Base-by-base conservation (phyloP, 1,140 invertebrate genomes). In the Bombus pyrosoma region DNA sequence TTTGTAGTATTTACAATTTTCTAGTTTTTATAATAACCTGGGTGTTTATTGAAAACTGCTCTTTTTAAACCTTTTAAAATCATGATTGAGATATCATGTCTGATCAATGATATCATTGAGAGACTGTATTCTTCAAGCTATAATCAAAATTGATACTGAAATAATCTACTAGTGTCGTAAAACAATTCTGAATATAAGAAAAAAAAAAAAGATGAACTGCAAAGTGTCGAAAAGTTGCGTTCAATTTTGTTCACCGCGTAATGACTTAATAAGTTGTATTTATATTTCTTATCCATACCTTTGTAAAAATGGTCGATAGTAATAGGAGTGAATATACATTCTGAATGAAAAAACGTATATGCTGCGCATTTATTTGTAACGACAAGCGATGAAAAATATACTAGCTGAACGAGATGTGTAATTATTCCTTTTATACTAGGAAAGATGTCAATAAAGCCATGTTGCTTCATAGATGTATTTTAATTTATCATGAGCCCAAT, bases 11-110 rank as follows among this genome's bases (percentile, higher is more conserved):
- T 80, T 80, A 79, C 57, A 80, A 62, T 72, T 64, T 83, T 83
- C 64, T 83, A 83, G 66, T 78, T 83, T 84, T 62, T 79, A 84
- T 39, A 84, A 59, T 39, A 84, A 47, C 39, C 10, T 84, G 9
- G 13, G 59, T 79, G 25, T 71, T 62, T 37, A 62, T 6, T 28
- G 1, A 37, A 62, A 43, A 57, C 41, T 59, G 13, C 2, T 47
- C n/a, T 71, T 71, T 78, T n/a, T 18, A 41, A 78, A 71, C 34
- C 22, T 47, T 47, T 47, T 47, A 18, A 47, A 47, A 47, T 47
- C 43, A 47, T 47, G 15, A 47, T 47, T 6, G 43, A 47, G 13
- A 47, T 13, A 15, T 15, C 43, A 5, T 15, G 15, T 5, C 43
- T 47, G 15, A 47, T 5, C 13, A 47, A 15, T 15, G 43, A 5